A percentile compares a stretch with the other conserved stretches of the same genome.
Evolutionary conservation across 2,888 invertebrate species (phyloP).

Genomic region (Lampropteryx suffumata): DNA sequence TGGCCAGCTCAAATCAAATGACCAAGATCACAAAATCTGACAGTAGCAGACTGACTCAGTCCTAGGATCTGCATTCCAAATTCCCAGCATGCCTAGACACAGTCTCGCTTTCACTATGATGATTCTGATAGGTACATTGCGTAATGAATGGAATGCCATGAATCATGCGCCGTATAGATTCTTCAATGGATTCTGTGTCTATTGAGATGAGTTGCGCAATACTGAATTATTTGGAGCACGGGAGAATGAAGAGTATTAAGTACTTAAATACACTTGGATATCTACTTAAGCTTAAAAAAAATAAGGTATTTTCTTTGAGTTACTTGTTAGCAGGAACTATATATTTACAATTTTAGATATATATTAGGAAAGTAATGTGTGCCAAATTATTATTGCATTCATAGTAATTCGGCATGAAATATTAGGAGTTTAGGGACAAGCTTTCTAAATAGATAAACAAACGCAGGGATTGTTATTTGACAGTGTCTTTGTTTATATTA

Average conservation of each 20-base stretch:
- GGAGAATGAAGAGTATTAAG: constrained; percentile 9
- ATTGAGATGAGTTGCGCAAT: constrained; percentile 22
- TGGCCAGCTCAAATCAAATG: constrained; percentile 17
- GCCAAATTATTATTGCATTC: too few species aligned
- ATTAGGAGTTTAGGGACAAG: too few species aligned
- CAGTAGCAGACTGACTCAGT: constrained; percentile 26
- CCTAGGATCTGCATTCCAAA: constrained; percentile 44
- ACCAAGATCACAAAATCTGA: constrained; percentile 28
- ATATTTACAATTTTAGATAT: too few species aligned
- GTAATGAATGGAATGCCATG: constrained; percentile 42
- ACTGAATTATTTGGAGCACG: constrained; percentile 21
- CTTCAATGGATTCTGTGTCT: constrained; percentile 25
- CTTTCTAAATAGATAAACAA: too few species aligned
- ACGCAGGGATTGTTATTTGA: too few species aligned
- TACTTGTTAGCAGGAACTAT: too few species aligned
- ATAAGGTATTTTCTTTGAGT: too few species aligned
- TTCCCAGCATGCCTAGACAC: constrained; percentile 40
- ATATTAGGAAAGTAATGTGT: too few species aligned
- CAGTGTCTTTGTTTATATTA: too few species aligned
- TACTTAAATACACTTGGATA: too few species aligned
- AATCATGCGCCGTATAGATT: constrained; percentile 29
- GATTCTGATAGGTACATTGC: constrained; percentile 36
- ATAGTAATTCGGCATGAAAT: too few species aligned
- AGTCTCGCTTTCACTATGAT: constrained; percentile 41
- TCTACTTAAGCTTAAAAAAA: not conserved